Conservation (phyloP, 2,888 invertebrate species). For the Serrognathus titanus region DNA sequence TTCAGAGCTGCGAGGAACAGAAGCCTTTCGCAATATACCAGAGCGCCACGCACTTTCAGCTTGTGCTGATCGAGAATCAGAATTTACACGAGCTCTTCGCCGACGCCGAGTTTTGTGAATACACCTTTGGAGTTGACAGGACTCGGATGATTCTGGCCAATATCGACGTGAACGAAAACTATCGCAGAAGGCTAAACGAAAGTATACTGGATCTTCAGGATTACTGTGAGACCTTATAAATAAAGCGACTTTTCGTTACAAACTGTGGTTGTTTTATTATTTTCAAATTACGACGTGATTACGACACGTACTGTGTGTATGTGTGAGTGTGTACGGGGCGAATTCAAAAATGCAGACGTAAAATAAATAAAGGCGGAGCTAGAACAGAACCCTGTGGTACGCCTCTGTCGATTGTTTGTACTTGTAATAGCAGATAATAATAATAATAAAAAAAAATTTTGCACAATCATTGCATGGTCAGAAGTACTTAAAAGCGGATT, state of each 20-base stretch:
- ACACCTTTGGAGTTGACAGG: conserved; percentile 34
- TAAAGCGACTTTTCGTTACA: not conserved
- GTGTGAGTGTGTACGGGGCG: too few species aligned
- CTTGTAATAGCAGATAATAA: too few species aligned
- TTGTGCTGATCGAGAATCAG: conserved; percentile 32
- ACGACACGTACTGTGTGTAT: too few species aligned
- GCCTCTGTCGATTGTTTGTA: too few species aligned
- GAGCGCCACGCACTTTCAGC: conserved; percentile 37
- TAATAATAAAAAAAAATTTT: too few species aligned
- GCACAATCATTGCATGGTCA: too few species aligned
- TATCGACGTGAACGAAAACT: conserved; percentile 28
- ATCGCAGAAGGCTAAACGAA: conserved; percentile 26
- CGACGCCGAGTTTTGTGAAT: conserved; percentile 28
- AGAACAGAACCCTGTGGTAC: too few species aligned
- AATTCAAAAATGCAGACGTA: too few species aligned
- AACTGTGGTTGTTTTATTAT: not conserved
- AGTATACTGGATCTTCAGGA: conserved; percentile 18
- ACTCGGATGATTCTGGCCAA: conserved; percentile 31
- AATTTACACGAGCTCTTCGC: conserved; percentile 29
- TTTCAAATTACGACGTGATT: too few species aligned
- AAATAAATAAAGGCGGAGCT: too few species aligned
- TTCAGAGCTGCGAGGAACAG: conserved; percentile 39
- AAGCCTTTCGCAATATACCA: conserved; percentile 37
- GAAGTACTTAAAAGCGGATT: too few species aligned
- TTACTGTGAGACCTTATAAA: conserved; percentile 17